Evolutionary conservation across 2,888 invertebrate species (phyloP).

Genomic region (Arrhopalites spinosus): DNA sequence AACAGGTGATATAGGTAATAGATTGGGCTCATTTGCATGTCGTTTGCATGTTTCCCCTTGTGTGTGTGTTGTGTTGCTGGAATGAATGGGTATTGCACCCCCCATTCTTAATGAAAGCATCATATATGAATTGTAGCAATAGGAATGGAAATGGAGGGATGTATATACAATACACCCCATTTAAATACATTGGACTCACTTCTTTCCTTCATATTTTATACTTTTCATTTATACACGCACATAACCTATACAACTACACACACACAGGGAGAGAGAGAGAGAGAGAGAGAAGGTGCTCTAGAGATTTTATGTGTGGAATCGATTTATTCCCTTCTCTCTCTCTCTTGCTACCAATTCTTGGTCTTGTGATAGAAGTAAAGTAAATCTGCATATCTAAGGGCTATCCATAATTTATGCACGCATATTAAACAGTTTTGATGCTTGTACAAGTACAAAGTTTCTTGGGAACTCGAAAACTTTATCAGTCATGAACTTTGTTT

Average conservation of each 20-base stretch:
- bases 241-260: background rate
- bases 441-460: conserved; percentile 27
- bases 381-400: conserved; percentile 56
- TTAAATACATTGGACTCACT: background rate
- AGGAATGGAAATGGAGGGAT: conserved; percentile 8
- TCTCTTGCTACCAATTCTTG: background rate
- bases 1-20: conserved; percentile 50
- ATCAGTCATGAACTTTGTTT: conserved; percentile 17
- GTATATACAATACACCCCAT: background rate
- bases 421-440: conserved; percentile 52
- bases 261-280: too few species aligned
- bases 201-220: background rate
- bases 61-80: conserved; percentile 7
- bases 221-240: background rate
- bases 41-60: conserved; percentile 43
- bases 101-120: conserved; percentile 32
- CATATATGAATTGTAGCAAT: conserved; percentile 27
- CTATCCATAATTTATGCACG: conserved; percentile 55
- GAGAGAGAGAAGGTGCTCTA: background rate
- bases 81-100: conserved; percentile 12
- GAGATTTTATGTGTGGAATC: conserved; percentile 34
- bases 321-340: conserved; percentile 46
- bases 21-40: conserved; percentile 52
- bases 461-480: conserved; percentile 40
- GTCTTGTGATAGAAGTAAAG: conserved; percentile 1